Conservation (phyloP, 2,797 vertebrate genomes). For the Loris lydekkerianus region DNA sequence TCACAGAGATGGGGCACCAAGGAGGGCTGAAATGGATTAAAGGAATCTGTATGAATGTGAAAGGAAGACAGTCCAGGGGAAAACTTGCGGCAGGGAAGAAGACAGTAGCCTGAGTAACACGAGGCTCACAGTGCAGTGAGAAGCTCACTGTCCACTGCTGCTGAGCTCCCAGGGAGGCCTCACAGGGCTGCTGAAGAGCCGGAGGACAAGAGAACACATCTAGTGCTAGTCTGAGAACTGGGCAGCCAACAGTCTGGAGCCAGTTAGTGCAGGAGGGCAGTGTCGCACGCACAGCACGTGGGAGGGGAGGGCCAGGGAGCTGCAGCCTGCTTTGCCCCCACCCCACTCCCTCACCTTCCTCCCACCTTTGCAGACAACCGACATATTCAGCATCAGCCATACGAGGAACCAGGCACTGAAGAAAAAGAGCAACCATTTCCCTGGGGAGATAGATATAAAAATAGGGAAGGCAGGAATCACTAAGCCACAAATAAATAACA, state of each 20-base stretch:
- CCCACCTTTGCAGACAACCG: neutral
- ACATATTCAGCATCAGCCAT: neutral
- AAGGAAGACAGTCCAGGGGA: neutral
- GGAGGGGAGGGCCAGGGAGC: neutral
- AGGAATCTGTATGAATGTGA: rapidly evolving
- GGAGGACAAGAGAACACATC: neutral
- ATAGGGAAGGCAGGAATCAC: neutral
- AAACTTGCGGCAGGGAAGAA: neutral
- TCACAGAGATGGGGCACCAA: neutral
- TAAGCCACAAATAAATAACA: neutral
- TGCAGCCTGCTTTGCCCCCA: neutral
- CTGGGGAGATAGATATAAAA: neutral
- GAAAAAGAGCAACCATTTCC: neutral
- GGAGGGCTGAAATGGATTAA: neutral
- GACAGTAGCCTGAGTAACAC: too few relatives aligned
- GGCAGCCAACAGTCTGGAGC: neutral
- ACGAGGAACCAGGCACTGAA: neutral
- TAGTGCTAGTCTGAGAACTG: neutral
- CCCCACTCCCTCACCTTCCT: neutral
- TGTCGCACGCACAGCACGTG: neutral
- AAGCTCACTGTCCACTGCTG: neutral
- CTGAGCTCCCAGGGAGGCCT: neutral
- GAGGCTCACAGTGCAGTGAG: rapidly evolving
- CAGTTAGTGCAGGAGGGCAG: rapidly evolving
- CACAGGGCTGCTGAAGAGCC: neutral